Percentiles rank a stretch among this genome's conserved stretches.
phyloP scores from a whole-genome alignment of 2,888 invertebrate species.

The Hirudinaria manillensis region DNA sequence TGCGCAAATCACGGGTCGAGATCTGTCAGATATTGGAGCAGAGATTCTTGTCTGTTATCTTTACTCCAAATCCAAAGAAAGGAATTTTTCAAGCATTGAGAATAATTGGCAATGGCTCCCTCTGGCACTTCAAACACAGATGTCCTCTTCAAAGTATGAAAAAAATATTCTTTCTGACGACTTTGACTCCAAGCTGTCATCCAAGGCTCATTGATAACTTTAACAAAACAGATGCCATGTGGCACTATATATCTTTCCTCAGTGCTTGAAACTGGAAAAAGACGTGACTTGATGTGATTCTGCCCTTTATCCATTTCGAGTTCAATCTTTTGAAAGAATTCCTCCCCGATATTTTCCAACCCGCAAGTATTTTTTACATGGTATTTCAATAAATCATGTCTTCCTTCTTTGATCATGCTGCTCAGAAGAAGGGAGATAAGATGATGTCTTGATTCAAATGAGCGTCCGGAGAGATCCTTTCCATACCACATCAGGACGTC shows the following conservation, averaged over 20 bases:
- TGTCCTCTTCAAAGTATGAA: slow-evolving; percentile 46
- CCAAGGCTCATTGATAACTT: slow-evolving; percentile 54
- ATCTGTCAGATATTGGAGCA: background rate
- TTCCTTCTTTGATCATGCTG: slow-evolving; percentile 57
- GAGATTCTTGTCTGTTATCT: background rate
- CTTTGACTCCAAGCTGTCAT: slow-evolving; percentile 54
- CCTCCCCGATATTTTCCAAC: background rate
- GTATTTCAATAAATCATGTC: slow-evolving; percentile 8
- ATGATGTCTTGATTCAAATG: slow-evolving; percentile 56
- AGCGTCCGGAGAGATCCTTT: slow-evolving; percentile 61
- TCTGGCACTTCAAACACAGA: slow-evolving; percentile 50
- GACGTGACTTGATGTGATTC: background rate
- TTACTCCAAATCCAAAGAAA: background rate
- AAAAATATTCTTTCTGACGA: slow-evolving; percentile 54
- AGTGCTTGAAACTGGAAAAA: background rate
- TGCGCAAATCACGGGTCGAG: no score
- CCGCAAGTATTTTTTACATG: background rate
- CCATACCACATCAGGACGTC: slow-evolving; percentile 72
- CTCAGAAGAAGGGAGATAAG: background rate
- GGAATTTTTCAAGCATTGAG: slow-evolving; percentile 40
- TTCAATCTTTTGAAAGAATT: background rate
- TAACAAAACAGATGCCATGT: background rate
- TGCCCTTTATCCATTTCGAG: background rate
- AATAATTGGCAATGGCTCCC: slow-evolving; percentile 52
- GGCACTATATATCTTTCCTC: slow-evolving; percentile 14